These are phyloP conservation scores for Drosophila algonquin DNA, from an alignment of 2,888 invertebrate genomes.

Conservation along the genomic window DNA sequence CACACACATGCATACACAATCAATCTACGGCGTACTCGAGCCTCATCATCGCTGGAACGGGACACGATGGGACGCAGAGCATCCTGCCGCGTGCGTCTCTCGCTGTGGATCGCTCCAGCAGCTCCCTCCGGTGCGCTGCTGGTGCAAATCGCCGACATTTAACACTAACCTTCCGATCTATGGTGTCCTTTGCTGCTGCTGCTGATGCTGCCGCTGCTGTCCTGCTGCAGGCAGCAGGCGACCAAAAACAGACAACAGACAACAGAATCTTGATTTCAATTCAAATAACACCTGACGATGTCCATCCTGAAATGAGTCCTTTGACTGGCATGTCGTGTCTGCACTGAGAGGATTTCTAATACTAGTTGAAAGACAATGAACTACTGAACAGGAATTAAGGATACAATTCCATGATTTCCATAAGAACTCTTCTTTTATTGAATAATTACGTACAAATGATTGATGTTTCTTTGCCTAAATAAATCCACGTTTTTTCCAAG, in stretches of 20 bases:
- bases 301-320: conserved; percentile 6
- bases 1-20: conserved; percentile 2
- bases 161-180: conserved; percentile 59
- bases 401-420: too few relatives aligned
- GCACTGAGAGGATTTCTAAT: background rate
- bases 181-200: conserved; percentile 7
- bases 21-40: conserved; percentile 29
- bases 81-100: conserved; percentile 57
- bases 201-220: background rate
- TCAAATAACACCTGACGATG: conserved; percentile 22
- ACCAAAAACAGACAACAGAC: conserved; percentile 6
- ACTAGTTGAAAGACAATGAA: background rate
- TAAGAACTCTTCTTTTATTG: background rate
- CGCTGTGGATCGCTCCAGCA: conserved; percentile 51
- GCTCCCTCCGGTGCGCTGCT: conserved; percentile 70
- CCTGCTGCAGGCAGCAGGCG: conserved; percentile 22
- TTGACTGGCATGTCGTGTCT: background rate
- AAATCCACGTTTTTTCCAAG: background rate
- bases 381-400: background rate
- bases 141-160: conserved; percentile 74
- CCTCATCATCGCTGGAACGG: conserved; percentile 49
- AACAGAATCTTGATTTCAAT: conserved; percentile 7
- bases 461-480: too few relatives aligned
- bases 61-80: conserved; percentile 28
- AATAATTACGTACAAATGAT: too few relatives aligned